Conservation (phyloP, 2,888 invertebrate species). For the Xestoiulus laeticollis region DNA sequence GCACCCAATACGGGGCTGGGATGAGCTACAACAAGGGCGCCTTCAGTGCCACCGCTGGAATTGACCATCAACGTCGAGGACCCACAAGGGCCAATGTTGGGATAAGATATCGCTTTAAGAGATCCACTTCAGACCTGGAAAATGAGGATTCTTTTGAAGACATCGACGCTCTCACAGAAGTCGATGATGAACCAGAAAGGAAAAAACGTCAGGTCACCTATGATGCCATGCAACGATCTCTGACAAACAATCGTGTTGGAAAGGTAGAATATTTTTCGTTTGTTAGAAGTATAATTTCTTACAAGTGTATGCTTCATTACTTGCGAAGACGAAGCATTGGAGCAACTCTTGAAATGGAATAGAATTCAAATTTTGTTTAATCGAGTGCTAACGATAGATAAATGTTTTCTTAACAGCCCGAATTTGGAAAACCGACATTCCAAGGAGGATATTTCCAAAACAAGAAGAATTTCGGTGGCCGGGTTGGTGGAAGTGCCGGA, state of each 20-base stretch:
- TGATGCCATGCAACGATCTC: constrained; percentile 28
- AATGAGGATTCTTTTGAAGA: not conserved
- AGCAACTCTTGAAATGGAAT: not conserved
- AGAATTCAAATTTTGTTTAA: not conserved
- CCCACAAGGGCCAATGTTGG: not conserved
- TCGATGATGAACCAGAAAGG: not conserved
- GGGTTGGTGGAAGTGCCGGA: constrained; percentile 49
- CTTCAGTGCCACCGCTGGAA: constrained; percentile 46
- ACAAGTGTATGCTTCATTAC: no score
- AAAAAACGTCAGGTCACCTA: constrained; percentile 42
- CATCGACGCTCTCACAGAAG: not conserved
- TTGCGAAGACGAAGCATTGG: no score
- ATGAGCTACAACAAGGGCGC: not conserved
- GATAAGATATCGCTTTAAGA: not conserved
- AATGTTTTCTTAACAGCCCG: constrained; percentile 52
- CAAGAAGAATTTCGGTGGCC: constrained; percentile 49
- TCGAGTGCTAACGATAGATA: not conserved
- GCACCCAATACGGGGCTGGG: not conserved
- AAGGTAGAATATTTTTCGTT: constrained; percentile 32
- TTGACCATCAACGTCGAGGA: not conserved
- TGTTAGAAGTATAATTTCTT: not conserved
- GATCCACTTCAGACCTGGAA: not conserved
- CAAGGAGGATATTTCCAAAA: constrained; percentile 48
- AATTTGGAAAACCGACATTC: constrained; percentile 49
- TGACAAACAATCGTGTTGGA: constrained; percentile 49